Percentiles rank a stretch among this genome's conserved stretches.
These are phyloP conservation scores for Remorina albescens DNA, from an alignment of 2,797 vertebrate genomes.

Conservation along the genomic window DNA sequence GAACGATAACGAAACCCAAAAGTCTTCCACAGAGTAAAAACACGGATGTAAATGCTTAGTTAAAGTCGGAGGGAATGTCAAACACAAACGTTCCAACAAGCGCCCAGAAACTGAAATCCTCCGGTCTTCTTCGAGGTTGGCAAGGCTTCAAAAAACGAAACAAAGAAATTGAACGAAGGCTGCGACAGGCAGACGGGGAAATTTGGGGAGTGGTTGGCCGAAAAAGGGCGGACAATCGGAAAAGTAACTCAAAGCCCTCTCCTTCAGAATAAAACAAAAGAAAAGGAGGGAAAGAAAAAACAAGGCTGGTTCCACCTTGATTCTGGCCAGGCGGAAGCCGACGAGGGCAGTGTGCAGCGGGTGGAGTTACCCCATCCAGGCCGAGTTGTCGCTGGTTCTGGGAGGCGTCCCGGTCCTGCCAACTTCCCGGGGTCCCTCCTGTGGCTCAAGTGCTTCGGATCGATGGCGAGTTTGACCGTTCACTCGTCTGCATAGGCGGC, in stretches of 20 bases:
- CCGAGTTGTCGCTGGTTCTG: conserved; percentile 88
- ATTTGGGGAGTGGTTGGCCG: conserved; percentile 35
- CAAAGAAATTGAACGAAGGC: conserved; percentile 28
- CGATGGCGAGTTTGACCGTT: conserved; percentile 84
- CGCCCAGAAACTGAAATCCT: conserved; percentile 52
- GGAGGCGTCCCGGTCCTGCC: conserved; percentile 89
- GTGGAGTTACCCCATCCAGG: conserved; percentile 99
- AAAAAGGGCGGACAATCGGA: conserved; percentile 53
- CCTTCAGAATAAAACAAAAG: conserved; percentile 73
- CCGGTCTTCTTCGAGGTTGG: conserved; percentile 58
- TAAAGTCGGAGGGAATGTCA: conserved; percentile 72
- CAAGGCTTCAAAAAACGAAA: conserved; percentile 33
- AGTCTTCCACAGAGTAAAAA: conserved; percentile 68
- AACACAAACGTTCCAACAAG: conserved; percentile 68
- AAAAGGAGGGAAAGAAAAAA: conserved; percentile 66
- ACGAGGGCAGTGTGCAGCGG: conserved; percentile 94
- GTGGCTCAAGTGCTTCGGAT: conserved; percentile 78
- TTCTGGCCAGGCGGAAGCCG: conserved; percentile 92
- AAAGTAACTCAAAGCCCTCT: conserved; percentile 65
- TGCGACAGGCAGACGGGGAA: conserved; percentile 39
- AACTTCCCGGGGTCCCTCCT: conserved; percentile 82
- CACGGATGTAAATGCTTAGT: conserved; percentile 67
- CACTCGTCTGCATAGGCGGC: conserved; percentile 99
- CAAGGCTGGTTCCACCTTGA: conserved; percentile 89
- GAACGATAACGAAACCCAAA: conserved; percentile 70